Conservation (phyloP, 2,888 invertebrate genomes). For the Psococerastis gibbosa region DNA sequence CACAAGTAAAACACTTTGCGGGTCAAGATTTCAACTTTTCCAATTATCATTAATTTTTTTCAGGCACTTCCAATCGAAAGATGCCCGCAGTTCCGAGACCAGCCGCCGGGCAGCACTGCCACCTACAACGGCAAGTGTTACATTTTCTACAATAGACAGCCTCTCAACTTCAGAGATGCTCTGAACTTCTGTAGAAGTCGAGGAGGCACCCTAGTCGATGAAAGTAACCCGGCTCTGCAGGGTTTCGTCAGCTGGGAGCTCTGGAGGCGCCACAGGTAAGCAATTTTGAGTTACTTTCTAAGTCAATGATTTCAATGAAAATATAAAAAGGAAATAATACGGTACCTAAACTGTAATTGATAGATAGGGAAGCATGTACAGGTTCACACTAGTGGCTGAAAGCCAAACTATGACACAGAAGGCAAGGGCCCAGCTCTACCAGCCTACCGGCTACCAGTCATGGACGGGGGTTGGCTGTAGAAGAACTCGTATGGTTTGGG, state of each 20-base stretch:
- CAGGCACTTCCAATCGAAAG: conserved; percentile 78
- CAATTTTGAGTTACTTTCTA: conserved; percentile 12
- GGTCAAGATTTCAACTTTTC: no score
- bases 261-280: conserved; percentile 67
- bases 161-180: conserved; percentile 59
- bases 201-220: conserved; percentile 72
- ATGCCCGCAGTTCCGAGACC: conserved; percentile 81
- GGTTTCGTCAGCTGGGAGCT: conserved; percentile 91
- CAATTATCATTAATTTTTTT: no score
- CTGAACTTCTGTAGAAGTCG: conserved; percentile 59
- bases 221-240: conserved; percentile 83
- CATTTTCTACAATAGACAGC: conserved; percentile 79
- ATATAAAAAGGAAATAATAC: not conserved
- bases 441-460: no score
- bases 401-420: no score
- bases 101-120: conserved; percentile 79
- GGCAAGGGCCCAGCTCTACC: no score
- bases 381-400: no score
- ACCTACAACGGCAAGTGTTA: conserved; percentile 92
- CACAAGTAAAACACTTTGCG: no score
- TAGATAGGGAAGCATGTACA: not conserved
- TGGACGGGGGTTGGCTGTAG: no score
- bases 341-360: not conserved
- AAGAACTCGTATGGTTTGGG: no score
- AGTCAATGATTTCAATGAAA: not conserved